Evolutionary conservation across 2,797 vertebrate species (phyloP).

Genomic region (Myiothlypis coronata): DNA sequence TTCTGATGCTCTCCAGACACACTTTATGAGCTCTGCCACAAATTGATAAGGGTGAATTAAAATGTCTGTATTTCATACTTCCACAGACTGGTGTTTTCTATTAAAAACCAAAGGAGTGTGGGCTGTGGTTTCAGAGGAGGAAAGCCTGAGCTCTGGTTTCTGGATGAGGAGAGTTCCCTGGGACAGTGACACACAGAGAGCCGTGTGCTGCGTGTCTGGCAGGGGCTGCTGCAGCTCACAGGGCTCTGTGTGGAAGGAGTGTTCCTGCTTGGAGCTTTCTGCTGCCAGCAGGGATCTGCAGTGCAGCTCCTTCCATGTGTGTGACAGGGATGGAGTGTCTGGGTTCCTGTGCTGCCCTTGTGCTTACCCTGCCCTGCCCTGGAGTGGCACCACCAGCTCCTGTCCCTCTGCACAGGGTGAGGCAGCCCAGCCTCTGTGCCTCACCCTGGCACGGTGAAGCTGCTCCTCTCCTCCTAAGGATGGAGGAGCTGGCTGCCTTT

Average conservation of each 20-base stretch:
- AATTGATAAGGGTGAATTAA: slow-evolving; percentile 26
- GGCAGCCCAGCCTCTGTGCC: neutral
- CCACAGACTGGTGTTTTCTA: neutral
- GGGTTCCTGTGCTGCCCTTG: neutral
- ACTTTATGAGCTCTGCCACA: neutral
- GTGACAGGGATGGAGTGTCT: neutral
- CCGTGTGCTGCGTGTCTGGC: accelerated
- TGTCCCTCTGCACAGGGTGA: neutral
- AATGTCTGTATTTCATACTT: slow-evolving; percentile 6
- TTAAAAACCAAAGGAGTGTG: neutral
- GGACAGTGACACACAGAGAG: neutral
- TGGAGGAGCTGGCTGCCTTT: neutral
- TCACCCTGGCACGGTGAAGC: neutral
- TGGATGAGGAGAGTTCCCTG: neutral
- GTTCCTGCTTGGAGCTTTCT: neutral
- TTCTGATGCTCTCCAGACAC: slow-evolving; percentile 41
- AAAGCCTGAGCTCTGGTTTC: neutral
- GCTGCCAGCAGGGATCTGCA: neutral
- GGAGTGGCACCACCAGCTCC: neutral
- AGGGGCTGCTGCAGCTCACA: accelerated
- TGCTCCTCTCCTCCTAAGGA: neutral
- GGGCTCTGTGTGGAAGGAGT: accelerated
- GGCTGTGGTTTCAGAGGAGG: neutral
- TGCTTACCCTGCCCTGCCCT: neutral
- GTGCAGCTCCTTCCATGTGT: accelerated